phyloP scores from a whole-genome alignment of 2,888 invertebrate genomes.

The Drymonia ruficornis region DNA sequence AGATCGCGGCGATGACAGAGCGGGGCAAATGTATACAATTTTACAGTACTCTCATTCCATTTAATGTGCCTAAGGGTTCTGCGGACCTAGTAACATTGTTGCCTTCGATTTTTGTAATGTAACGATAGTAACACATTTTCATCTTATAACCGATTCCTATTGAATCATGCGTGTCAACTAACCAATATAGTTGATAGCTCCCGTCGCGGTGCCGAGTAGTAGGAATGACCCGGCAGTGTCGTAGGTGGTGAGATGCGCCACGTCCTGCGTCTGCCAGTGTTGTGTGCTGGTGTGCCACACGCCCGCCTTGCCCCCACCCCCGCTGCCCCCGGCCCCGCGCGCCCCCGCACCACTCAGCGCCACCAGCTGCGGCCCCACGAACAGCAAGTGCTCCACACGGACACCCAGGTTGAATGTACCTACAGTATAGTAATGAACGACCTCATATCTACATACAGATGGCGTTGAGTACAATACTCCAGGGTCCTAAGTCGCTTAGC shows the following conservation, averaged over 20 bases:
- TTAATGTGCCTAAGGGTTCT: conserved; percentile 76
- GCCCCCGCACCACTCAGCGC: conserved; percentile 91
- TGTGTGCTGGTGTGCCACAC: conserved; percentile 99
- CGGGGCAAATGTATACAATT: conserved; percentile 62
- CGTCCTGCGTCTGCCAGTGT: conserved; percentile 98
- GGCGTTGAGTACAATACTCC: no score
- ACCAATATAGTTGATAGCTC: conserved; percentile 99
- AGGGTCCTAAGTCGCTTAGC: no score
- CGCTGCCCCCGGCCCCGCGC: no score
- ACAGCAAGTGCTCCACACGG: conserved; percentile 97
- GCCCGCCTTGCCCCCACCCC: conserved; percentile 97
- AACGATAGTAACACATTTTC: background rate
- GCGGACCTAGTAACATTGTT: conserved; percentile 57
- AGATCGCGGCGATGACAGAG: conserved; percentile 44
- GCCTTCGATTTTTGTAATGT: no score
- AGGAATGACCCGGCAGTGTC: conserved; percentile 99
- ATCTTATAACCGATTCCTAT: conserved; percentile 7
- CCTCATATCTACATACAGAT: no score
- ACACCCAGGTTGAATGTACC: conserved; percentile 96
- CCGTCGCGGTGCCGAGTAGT: conserved; percentile 97
- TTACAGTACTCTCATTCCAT: conserved; percentile 59
- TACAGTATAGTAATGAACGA: no score
- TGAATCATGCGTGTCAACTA: conserved; percentile 41
- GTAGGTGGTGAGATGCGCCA: conserved; percentile 97
- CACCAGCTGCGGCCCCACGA: conserved; percentile 99